These are phyloP conservation scores for Catharus ustulatus DNA, from an alignment of 2,797 vertebrate species.

Conservation along the genomic window DNA sequence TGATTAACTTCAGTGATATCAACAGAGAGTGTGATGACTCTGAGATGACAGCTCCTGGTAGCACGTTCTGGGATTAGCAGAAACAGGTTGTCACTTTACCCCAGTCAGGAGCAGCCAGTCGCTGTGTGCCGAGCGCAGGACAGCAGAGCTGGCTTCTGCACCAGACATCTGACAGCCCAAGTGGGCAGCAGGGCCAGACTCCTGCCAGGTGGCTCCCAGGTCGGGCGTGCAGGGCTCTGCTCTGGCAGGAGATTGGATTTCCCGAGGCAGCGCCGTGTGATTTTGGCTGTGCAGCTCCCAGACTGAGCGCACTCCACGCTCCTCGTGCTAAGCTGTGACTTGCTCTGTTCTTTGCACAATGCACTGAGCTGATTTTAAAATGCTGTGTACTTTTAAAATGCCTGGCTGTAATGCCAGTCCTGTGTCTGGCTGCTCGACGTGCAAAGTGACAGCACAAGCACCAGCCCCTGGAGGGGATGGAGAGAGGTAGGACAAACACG, in stretches of 20 bases:
- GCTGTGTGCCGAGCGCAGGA: not conserved
- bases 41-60: conserved; percentile 55
- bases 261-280: not conserved
- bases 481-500: not conserved
- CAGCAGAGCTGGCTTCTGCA: not conserved
- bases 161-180: not conserved
- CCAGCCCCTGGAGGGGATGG: not conserved
- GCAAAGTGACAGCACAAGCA: not conserved
- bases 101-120: conserved; percentile 4
- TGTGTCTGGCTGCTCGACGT: not conserved
- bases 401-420: not conserved
- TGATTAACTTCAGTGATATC: conserved; percentile 56
- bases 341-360: not conserved
- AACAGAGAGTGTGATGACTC: conserved; percentile 52
- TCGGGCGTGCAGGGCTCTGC: not conserved
- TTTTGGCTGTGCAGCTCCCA: not conserved
- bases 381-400: not conserved
- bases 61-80: conserved; percentile 54
- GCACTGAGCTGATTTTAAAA: not conserved
- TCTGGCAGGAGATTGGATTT: not conserved
- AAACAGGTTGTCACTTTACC: conserved; percentile 49
- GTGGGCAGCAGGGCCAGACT: not conserved
- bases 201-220: conserved; percentile 22
- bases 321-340: fast-evolving
- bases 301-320: not conserved